Evolutionary conservation across 2,113 vertebrate genomes (phyloP).

Genomic region (Delphinapterus leucas): DNA sequence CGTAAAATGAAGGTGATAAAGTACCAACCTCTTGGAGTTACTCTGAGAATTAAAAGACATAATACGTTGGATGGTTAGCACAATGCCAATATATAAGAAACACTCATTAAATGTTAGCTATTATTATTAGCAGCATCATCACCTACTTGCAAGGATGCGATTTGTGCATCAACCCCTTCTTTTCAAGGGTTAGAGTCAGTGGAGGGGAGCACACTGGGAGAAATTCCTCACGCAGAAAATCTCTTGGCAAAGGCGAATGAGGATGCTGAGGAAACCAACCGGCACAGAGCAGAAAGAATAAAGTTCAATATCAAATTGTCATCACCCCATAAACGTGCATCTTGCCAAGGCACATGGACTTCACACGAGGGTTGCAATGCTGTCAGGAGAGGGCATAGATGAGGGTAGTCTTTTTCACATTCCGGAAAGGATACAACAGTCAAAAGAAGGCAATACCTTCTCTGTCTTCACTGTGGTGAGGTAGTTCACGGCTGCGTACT

Average conservation of each 20-base stretch:
- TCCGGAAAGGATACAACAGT: neutral
- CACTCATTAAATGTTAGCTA: neutral
- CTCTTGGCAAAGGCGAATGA: neutral
- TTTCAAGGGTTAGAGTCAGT: neutral
- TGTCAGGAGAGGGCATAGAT: neutral
- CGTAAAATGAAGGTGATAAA: neutral
- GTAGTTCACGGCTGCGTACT: conserved; percentile 94
- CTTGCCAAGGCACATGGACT: neutral
- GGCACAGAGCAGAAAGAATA: neutral
- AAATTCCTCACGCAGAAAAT: neutral
- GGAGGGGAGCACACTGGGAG: neutral
- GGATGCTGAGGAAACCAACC: neutral
- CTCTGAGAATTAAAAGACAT: neutral
- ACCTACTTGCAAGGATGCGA: neutral
- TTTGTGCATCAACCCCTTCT: neutral
- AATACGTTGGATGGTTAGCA: neutral
- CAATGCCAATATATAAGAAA: neutral
- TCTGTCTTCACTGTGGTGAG: conserved; percentile 88
- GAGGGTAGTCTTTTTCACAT: neutral
- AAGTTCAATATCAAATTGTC: neutral
- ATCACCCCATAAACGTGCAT: neutral
- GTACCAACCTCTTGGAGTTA: neutral
- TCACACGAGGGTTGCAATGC: neutral
- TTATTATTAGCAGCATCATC: too few species aligned
- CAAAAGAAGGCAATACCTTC: conserved; percentile 76